Percentiles rank a stretch among this genome's conserved stretches.
Evolutionary conservation across 2,888 invertebrate species (phyloP).

Genomic region (Oeneis ivallda): DNA sequence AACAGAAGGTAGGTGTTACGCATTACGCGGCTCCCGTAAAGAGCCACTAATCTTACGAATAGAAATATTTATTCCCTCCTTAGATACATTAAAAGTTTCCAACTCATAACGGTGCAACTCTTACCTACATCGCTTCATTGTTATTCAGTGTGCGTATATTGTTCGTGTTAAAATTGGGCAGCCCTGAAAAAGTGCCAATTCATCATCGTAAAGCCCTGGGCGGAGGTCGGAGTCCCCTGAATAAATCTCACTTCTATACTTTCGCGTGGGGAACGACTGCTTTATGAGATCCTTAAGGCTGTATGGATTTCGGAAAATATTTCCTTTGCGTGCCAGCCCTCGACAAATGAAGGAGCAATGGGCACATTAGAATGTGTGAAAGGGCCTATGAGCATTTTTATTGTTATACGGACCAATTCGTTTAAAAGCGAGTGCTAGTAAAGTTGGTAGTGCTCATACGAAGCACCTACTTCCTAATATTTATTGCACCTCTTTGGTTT

Average conservation of each 20-base stretch:
- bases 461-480: slow-evolving; percentile 78
- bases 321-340: slow-evolving; percentile 78
- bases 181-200: slow-evolving; percentile 80
- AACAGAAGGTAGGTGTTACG: slow-evolving; percentile 49
- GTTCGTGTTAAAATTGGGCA: slow-evolving; percentile 73
- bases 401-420: slow-evolving; percentile 80
- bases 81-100: slow-evolving; percentile 78
- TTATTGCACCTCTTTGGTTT: slow-evolving; percentile 46
- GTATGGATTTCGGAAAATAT: slow-evolving; percentile 83
- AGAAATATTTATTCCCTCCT: slow-evolving; percentile 76
- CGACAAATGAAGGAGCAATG: slow-evolving; percentile 79
- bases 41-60: slow-evolving; percentile 69
- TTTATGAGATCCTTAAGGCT: slow-evolving; percentile 83
- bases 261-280: slow-evolving; percentile 80
- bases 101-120: slow-evolving; percentile 70
- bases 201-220: slow-evolving; percentile 80
- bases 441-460: slow-evolving; percentile 64
- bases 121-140: slow-evolving; percentile 64
- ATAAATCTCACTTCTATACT: slow-evolving; percentile 83
- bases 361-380: slow-evolving; percentile 80
- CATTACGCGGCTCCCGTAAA: slow-evolving; percentile 63
- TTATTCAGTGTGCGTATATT: slow-evolving; percentile 78
- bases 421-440: slow-evolving; percentile 78
- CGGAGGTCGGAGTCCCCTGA: slow-evolving; percentile 75
- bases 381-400: slow-evolving; percentile 77